Percentiles rank a stretch among this genome's conserved stretches.
These are phyloP conservation scores for Eunapius fragilis DNA, from an alignment of 37 sponge, comb jelly and placozoan genomes.

Conservation along the genomic window DNA sequence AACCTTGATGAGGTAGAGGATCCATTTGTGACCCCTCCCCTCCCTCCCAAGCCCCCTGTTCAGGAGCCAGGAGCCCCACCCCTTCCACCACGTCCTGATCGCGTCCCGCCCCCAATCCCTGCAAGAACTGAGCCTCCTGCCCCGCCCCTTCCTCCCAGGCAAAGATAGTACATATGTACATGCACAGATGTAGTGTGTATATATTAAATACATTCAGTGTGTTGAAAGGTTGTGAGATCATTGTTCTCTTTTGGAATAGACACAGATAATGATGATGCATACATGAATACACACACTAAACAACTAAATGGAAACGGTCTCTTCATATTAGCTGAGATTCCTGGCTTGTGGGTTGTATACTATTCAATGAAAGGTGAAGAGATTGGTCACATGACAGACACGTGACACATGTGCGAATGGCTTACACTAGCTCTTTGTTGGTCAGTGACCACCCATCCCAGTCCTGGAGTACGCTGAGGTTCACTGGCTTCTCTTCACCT, in stretches of 20 bases:
- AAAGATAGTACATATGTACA: background rate
- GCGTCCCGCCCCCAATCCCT: background rate
- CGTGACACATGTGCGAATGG: background rate
- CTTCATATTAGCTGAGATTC: background rate
- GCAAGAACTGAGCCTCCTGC: background rate
- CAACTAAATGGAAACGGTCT: background rate
- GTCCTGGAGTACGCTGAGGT: conserved; percentile 57
- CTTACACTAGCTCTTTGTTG: conserved; percentile 73
- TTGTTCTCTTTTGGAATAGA: background rate
- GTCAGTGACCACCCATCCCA: conserved; percentile 85
- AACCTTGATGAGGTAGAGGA: background rate
- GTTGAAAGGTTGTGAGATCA: background rate
- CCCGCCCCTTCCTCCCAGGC: background rate
- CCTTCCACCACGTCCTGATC: conserved; percentile 10
- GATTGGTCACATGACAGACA: background rate
- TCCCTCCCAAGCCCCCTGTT: background rate
- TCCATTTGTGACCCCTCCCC: background rate
- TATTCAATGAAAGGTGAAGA: background rate
- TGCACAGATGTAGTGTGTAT: background rate
- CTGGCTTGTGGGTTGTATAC: background rate
- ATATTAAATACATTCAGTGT: background rate
- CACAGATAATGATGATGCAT: background rate
- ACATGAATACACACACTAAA: background rate
- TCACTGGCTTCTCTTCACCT: conserved; percentile 55
- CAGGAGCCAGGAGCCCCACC: background rate